Evolutionary conservation across 2,888 invertebrate species (phyloP).

Genomic region (Thalpophila matura): DNA sequence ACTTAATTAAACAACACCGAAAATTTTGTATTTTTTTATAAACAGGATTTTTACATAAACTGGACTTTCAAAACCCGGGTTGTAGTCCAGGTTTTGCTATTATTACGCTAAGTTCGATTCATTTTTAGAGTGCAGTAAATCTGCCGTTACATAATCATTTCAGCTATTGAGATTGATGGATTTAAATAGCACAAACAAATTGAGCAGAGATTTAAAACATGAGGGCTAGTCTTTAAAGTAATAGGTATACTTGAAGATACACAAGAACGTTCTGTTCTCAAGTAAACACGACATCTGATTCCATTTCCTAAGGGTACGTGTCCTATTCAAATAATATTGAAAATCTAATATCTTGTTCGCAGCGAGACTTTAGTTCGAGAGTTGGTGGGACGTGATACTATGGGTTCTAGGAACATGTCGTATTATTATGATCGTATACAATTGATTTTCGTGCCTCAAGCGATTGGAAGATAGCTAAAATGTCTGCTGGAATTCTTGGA

Average conservation of each 20-base stretch:
- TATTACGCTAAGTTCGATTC: too few species aligned
- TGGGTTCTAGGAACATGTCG: slow-evolving; percentile 12
- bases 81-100: too few species aligned
- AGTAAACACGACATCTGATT: slow-evolving; percentile 46
- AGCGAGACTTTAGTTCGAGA: slow-evolving; percentile 32
- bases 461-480: neutral
- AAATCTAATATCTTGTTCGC: slow-evolving; percentile 51
- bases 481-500: neutral
- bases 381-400: slow-evolving; percentile 45
- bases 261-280: slow-evolving; percentile 20
- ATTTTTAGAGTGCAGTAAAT: too few species aligned
- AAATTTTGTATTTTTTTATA: too few species aligned
- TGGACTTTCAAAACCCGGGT: too few species aligned
- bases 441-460: neutral
- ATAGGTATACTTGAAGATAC: slow-evolving; percentile 33
- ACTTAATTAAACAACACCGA: too few species aligned
- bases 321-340: slow-evolving; percentile 58
- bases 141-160: too few species aligned
- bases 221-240: slow-evolving; percentile 8
- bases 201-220: slow-evolving; percentile 7
- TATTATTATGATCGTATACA: neutral
- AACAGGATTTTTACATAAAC: too few species aligned
- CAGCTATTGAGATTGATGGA: too few species aligned
- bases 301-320: slow-evolving; percentile 45
- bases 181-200: too few species aligned